A percentile compares a stretch with the other conserved stretches of the same genome.
Evolutionary conservation across 2,797 vertebrate genomes (phyloP).

Genomic region (Odontamblyopus lacepedii): DNA sequence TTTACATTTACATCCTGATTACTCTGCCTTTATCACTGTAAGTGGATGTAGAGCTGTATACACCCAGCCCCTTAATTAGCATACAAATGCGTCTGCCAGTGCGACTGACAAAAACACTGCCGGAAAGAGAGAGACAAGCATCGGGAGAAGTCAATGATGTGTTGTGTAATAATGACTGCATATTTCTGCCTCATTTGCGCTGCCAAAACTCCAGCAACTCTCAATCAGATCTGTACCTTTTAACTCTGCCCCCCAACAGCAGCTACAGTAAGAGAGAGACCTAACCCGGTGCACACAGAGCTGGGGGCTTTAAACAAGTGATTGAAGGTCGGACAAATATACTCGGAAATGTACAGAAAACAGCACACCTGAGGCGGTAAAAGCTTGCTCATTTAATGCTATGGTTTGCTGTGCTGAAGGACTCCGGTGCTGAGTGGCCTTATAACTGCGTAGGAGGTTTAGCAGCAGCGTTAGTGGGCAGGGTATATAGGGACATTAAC

Average conservation of each 20-base stretch:
- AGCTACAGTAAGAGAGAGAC: slow-evolving; percentile 9
- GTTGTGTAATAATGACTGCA: slow-evolving; percentile 47
- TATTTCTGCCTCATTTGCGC: slow-evolving; percentile 63
- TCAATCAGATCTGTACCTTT: slow-evolving; percentile 29
- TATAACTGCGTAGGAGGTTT: slow-evolving; percentile 47
- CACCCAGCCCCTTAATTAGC: slow-evolving; percentile 21
- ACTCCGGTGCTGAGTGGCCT: slow-evolving; percentile 24
- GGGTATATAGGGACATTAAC: slow-evolving; percentile 32
- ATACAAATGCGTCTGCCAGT: slow-evolving; percentile 14
- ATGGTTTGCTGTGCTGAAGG: slow-evolving; percentile 46
- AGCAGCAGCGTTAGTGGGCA: slow-evolving; percentile 14
- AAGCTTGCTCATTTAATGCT: slow-evolving; percentile 44
- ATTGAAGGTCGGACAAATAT: slow-evolving; percentile 15
- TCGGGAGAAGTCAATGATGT: slow-evolving; percentile 54
- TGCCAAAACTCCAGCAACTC: slow-evolving; percentile 38
- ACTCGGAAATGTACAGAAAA: slow-evolving; percentile 10
- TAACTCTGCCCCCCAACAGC: slow-evolving; percentile 14
- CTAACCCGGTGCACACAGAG: neutral
- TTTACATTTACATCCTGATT: slow-evolving; percentile 13
- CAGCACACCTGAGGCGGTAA: slow-evolving; percentile 23
- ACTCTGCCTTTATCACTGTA: slow-evolving; percentile 2
- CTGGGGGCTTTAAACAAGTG: slow-evolving; percentile 2
- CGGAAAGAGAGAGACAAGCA: slow-evolving; percentile 21
- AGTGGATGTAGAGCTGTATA: neutral
- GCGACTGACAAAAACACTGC: slow-evolving; percentile 13